Base-by-base conservation (phyloP, 1,140 invertebrate species). In the Drosophila athabasca region DNA sequence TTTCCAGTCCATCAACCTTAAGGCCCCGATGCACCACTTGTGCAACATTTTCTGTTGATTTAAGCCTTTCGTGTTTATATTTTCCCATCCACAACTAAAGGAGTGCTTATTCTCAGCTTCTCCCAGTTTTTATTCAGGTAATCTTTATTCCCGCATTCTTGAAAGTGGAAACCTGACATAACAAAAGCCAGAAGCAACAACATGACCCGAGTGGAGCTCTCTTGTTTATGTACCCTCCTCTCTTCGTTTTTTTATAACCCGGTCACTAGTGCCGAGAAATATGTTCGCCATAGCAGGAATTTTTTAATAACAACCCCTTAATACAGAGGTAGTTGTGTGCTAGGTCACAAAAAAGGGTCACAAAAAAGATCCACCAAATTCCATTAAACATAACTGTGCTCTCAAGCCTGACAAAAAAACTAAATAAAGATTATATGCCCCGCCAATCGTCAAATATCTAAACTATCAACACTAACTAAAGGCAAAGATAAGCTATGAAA, bases 291-390 rank as follows among this genome's bases (percentile, higher is more conserved):
- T 31, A 60, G 43, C 39, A 17, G 43, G 61, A 65, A 66, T 75
- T 75, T 74, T 69, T 75, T 74, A 75, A 75, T 74, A 75, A 75
- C 53, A 66, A 61, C 8, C 49, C 48, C 71, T 75, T 75, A 75
- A 75, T 74, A 61, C 41, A 49, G 53, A 74, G 70, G 61, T 74
- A 74, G 65, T 35, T 22, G 29, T 45, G 17, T n/a, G 41, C 31
- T 11, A 24, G 41, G 2, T 3, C 22, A 22, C 22, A 22, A 2
- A 24, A 24, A 24, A 5, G 24, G 5, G 4, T 24, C 24, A 5
- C 3, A 24, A 24, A 5, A 24, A 24, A 24, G 4, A 0, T 5
- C 5, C 24, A 0, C 4, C 24, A 24, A 24, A 24, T 4, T 24
- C 24, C 26, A 29, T 29, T 6, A 29, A 29, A 29, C 6, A 29